A percentile compares a stretch with the other conserved stretches of the same genome.
These are phyloP conservation scores for Fragum fragum DNA, from an alignment of 2,888 invertebrate species.

Conservation along the genomic window DNA sequence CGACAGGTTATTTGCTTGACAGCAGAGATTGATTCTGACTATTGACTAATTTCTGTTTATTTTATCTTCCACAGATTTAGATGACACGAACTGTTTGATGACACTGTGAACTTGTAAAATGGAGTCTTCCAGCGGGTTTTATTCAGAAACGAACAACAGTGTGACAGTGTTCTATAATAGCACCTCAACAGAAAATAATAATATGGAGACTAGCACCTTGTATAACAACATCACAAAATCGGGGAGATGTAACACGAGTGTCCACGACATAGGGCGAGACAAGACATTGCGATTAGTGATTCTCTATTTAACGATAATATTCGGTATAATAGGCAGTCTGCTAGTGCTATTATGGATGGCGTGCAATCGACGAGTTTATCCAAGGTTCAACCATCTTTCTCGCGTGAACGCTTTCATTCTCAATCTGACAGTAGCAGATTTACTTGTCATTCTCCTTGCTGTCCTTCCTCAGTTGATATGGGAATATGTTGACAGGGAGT, in stretches of 20 bases:
- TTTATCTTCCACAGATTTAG: background rate
- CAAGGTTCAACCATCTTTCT: conserved; percentile 82
- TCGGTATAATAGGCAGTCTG: conserved; percentile 81
- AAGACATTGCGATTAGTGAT: conserved; percentile 73
- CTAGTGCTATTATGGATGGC: conserved; percentile 84
- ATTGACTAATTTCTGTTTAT: too few relatives aligned
- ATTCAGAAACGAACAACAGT: background rate
- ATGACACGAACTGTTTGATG: background rate
- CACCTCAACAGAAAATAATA: background rate
- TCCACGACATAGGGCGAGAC: conserved; percentile 81
- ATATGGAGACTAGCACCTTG: background rate
- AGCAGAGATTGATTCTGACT: too few relatives aligned
- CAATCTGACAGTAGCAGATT: conserved; percentile 85
- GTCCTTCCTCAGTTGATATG: conserved; percentile 84
- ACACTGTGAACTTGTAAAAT: background rate
- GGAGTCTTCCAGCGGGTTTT: conserved; percentile 9
- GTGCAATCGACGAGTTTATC: conserved; percentile 78
- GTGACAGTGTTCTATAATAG: background rate
- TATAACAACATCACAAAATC: background rate
- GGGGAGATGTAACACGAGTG: conserved; percentile 40
- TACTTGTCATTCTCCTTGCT: conserved; percentile 83
- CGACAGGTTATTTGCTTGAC: too few relatives aligned
- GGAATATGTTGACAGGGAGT: conserved; percentile 83
- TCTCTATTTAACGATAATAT: conserved; percentile 78
- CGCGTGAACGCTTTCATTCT: conserved; percentile 85